These are phyloP conservation scores for Neodiprion pinetum DNA, from an alignment of 1,140 invertebrate species.

Conservation along the genomic window DNA sequence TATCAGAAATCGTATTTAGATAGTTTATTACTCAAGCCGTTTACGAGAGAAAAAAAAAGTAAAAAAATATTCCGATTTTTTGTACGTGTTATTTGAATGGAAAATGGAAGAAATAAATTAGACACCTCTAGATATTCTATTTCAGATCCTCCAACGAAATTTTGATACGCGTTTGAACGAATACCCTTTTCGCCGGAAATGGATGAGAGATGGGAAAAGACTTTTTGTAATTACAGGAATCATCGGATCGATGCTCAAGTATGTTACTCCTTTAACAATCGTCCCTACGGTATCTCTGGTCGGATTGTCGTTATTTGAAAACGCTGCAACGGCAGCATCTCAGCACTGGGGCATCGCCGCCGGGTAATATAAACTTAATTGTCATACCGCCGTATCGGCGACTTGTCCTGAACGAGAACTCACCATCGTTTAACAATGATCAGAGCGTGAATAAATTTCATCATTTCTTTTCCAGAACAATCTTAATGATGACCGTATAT, in stretches of 20 bases:
- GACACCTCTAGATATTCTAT: too few species aligned
- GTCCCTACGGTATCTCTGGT: conserved; percentile 82
- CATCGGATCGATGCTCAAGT: conserved; percentile 75
- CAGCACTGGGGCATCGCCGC: conserved; percentile 83
- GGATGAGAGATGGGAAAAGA: too few species aligned
- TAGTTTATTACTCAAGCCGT: too few species aligned
- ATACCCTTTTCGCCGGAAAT: too few species aligned
- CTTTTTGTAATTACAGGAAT: conserved; percentile 61
- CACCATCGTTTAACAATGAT: neutral
- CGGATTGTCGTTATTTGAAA: conserved; percentile 80
- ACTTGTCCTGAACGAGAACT: neutral
- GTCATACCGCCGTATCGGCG: neutral
- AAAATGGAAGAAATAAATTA: too few species aligned
- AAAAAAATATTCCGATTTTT: too few species aligned
- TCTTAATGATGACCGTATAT: conserved; percentile 80
- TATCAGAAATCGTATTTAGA: too few species aligned
- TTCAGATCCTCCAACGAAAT: neutral
- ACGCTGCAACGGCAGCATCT: conserved; percentile 76
- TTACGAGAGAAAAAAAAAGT: too few species aligned
- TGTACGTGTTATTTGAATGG: too few species aligned
- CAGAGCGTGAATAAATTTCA: too few species aligned
- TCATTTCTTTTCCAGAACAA: conserved; percentile 71
- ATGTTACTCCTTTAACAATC: conserved; percentile 82
- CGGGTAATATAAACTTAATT: conserved; percentile 63
- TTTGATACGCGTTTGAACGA: neutral